Conservation (phyloP, 2,888 invertebrate species). For the Drosophila barbarae region DNA sequence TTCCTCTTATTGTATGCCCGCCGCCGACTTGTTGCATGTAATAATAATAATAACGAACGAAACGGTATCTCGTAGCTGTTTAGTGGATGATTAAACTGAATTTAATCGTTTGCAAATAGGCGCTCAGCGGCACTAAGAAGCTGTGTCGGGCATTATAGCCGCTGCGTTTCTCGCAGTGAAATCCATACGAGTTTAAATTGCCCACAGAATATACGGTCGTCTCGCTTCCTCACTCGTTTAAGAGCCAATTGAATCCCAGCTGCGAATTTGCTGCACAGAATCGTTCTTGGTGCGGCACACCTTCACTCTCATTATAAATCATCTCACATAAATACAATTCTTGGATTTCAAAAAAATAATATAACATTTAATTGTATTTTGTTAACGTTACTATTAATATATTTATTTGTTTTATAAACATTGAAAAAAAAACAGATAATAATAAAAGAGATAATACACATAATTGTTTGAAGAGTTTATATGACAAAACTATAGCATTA, state of each 20-base stretch:
- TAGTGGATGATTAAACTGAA: constrained; percentile 80
- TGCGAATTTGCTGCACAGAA: constrained; percentile 2
- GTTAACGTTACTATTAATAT: neutral
- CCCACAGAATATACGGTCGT: constrained; percentile 50
- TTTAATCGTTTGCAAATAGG: constrained; percentile 80
- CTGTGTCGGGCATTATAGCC: constrained; percentile 34
- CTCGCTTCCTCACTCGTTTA: constrained; percentile 47
- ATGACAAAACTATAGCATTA: neutral
- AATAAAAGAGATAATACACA: neutral
- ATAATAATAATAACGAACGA: constrained; percentile 75
- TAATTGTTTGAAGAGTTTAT: neutral
- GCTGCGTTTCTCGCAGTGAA: constrained; percentile 56
- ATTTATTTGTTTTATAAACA: too few species aligned
- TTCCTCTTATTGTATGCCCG: constrained; percentile 37
- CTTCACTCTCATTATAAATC: neutral
- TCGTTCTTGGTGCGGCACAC: constrained; percentile 1
- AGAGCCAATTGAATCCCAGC: neutral
- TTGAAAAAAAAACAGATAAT: neutral
- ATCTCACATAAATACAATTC: neutral
- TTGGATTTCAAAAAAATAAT: neutral
- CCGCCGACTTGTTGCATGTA: constrained; percentile 68
- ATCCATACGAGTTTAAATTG: constrained; percentile 67
- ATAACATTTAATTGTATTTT: neutral
- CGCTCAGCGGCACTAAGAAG: constrained; percentile 65
- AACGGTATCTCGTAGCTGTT: constrained; percentile 75